Evolutionary conservation across 2,888 invertebrate genomes (phyloP).

Genomic region (Altica lythri): DNA sequence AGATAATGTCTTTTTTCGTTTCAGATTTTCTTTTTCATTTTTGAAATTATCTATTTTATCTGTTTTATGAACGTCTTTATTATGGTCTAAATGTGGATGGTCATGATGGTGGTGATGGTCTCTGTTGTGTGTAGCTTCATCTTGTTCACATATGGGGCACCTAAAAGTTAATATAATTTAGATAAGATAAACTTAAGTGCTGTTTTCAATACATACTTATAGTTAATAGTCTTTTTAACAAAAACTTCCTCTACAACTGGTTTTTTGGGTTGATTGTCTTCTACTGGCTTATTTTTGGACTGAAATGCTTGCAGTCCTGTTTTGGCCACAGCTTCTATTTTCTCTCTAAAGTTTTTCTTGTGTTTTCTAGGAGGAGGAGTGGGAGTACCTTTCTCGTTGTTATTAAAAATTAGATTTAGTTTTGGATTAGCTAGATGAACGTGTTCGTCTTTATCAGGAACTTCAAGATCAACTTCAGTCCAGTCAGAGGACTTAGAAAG

Average conservation of each 20-base stretch:
- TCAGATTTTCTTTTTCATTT: conserved; percentile 41
- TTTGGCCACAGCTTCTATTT: conserved; percentile 53
- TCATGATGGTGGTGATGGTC: conserved; percentile 45
- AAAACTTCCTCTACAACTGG: conserved; percentile 47
- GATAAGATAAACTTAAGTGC: too few relatives aligned
- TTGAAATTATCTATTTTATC: conserved; percentile 29
- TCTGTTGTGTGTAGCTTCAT: conserved; percentile 47
- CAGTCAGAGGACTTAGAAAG: conserved; percentile 57
- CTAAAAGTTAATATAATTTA: too few relatives aligned
- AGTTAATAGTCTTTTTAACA: conserved; percentile 53
- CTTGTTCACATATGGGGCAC: conserved; percentile 54
- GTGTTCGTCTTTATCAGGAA: conserved; percentile 56
- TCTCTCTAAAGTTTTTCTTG: conserved; percentile 51
- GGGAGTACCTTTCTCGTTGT: conserved; percentile 53
- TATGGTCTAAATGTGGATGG: conserved; percentile 16
- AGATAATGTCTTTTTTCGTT: conserved; percentile 58
- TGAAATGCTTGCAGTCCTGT: conserved; percentile 50
- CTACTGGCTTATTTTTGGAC: conserved; percentile 42
- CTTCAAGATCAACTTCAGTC: conserved; percentile 62
- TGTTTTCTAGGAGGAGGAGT: conserved; percentile 55
- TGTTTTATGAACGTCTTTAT: conserved; percentile 33
- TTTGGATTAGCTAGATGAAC: conserved; percentile 51
- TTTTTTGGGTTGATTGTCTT: conserved; percentile 20
- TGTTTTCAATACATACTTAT: too few relatives aligned
- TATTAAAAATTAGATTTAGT: conserved; percentile 50